Conservation (phyloP, 2,888 invertebrate genomes). For the Pachydiplax longipennis region DNA sequence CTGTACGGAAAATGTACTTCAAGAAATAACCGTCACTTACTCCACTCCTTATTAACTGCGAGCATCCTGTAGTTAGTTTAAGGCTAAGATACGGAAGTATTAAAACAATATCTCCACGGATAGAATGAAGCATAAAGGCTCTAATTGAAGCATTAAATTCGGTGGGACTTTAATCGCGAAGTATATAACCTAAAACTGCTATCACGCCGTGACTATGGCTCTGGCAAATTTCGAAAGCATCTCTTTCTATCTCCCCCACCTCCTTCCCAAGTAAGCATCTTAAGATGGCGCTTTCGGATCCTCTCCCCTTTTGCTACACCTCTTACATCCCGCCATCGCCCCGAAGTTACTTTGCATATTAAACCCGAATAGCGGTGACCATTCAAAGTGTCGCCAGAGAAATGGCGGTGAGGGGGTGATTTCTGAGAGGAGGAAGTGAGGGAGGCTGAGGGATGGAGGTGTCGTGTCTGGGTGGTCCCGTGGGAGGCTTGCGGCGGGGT, state of each 20-base stretch:
- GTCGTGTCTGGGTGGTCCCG: conserved; percentile 29
- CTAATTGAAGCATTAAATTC: neutral
- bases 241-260: neutral
- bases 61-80: no score
- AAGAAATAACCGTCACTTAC: neutral
- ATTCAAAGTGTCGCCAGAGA: conserved; percentile 39
- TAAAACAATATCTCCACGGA: no score
- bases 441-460: conserved; percentile 37
- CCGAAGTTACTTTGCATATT: conserved; percentile 43
- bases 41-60: neutral
- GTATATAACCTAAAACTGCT: neutral
- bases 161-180: neutral
- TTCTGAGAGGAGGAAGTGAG: conserved; percentile 11
- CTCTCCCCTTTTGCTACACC: neutral
- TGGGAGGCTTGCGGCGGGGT: neutral
- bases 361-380: conserved; percentile 44
- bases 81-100: no score
- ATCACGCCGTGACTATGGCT: neutral
- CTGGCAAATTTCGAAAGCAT: neutral
- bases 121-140: no score
- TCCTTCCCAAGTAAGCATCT: neutral
- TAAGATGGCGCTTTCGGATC: neutral
- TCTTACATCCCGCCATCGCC: neutral
- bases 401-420: conserved; percentile 37
- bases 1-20: no score